Percentiles rank a stretch among this genome's conserved stretches.
phyloP scores from a whole-genome alignment of 1,140 invertebrate genomes.

The Pogonus chalceus region DNA sequence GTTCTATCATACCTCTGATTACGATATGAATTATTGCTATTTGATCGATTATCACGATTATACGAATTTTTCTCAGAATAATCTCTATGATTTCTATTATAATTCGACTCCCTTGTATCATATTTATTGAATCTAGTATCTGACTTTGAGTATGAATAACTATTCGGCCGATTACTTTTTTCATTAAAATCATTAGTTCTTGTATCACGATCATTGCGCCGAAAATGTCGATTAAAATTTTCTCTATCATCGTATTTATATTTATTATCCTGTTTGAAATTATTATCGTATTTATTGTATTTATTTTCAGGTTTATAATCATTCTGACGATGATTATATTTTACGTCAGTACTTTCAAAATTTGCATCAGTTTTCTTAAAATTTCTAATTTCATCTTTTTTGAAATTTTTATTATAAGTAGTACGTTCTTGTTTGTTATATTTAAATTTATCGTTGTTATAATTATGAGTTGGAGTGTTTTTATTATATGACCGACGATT shows the following conservation, averaged over 20 bases:
- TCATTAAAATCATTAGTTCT: background rate
- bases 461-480: background rate
- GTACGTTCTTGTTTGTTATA: background rate
- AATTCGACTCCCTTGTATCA: background rate
- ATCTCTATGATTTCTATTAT: conserved; percentile 13
- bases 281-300: conserved; percentile 22
- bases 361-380: background rate
- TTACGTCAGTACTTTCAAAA: background rate
- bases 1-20: conserved; percentile 19
- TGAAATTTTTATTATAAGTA: background rate
- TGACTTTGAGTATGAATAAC: conserved; percentile 15
- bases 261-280: conserved; percentile 22
- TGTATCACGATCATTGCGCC: background rate
- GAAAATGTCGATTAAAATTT: background rate
- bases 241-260: background rate
- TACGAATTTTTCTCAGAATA: conserved; percentile 21
- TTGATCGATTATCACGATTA: conserved; percentile 19
- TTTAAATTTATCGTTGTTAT: background rate
- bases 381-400: background rate
- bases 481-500: background rate
- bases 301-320: conserved; percentile 18
- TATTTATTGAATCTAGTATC: conserved; percentile 12
- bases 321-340: conserved; percentile 9
- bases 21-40: conserved; percentile 24
- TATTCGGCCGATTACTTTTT: conserved; percentile 23